Evolutionary conservation across 1,140 invertebrate genomes (phyloP).

Genomic region (Drosophila bocqueti): DNA sequence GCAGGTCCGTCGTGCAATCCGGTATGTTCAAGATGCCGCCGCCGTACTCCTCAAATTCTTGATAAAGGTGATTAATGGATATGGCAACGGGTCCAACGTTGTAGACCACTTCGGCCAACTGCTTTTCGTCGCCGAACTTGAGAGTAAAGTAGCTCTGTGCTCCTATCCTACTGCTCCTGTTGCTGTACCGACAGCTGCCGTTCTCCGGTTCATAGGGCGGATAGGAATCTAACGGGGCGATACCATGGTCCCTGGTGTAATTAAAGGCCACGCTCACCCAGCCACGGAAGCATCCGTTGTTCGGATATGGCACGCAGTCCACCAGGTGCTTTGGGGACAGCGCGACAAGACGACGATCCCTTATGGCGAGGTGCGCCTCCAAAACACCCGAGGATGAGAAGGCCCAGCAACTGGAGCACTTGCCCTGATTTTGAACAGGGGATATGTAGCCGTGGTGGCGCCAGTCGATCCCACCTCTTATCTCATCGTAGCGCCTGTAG

Average conservation of each 20-base stretch:
- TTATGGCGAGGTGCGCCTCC: constrained; percentile 90
- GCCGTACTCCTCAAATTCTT: constrained; percentile 15
- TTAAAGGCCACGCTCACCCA: constrained; percentile 90
- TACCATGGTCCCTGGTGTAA: constrained; percentile 90
- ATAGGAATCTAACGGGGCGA: constrained; percentile 89
- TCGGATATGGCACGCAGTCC: constrained; percentile 91
- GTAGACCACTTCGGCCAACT: constrained; percentile 89
- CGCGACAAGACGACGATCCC: constrained; percentile 88
- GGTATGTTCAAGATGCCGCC: constrained; percentile 81
- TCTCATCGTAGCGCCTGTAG: constrained; percentile 25
- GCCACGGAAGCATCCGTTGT: constrained; percentile 94
- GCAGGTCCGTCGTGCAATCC: constrained; percentile 86
- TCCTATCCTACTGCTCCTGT: not conserved
- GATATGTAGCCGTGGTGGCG: constrained; percentile 13
- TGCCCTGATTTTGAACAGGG: constrained; percentile 88
- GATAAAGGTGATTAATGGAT: constrained; percentile 25
- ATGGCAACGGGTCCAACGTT: constrained; percentile 85
- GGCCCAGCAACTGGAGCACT: constrained; percentile 96
- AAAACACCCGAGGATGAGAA: constrained; percentile 94
- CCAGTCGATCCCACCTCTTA: constrained; percentile 21
- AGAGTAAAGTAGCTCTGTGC: constrained; percentile 86
- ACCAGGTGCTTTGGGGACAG: constrained; percentile 96
- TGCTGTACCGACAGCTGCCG: constrained; percentile 75
- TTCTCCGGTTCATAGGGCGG: constrained; percentile 90
- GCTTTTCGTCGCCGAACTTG: constrained; percentile 87